Evolutionary conservation across 1,140 invertebrate genomes (phyloP), one percentile per base, ranked within the genome.

Genomic region (Sitophilus oryzae): DNA sequence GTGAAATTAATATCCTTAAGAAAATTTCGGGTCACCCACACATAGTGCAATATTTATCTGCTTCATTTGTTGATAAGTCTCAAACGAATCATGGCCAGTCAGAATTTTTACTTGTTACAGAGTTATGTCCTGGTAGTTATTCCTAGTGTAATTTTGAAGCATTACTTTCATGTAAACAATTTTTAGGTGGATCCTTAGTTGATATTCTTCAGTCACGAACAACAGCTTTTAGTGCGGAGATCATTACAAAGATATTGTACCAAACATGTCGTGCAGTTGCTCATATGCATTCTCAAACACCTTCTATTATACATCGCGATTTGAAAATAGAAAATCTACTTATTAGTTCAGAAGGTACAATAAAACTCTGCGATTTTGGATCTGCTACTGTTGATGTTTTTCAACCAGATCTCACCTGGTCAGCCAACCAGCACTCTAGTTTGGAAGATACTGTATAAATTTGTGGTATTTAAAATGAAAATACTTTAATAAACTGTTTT

Each of bases 281-380:
- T 60, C 91, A 96, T 71, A 91, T 98, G 88, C 96, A 98, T 70
- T 81, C 76, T 42, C 91, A 94, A 73, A 77, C 80, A 40, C 89
- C 92, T 9, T 88, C 93, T 2, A 86, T 98, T 51, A 83, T 90
- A 37, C 95, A 98, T 76, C 77, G 94, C 65, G 96, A 98, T 78
- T 83, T 97, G 58, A 94, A 93, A 73, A 77, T 91, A 72, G 80
- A 83, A 68, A 83, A 83, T 74, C 80, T 85, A 58, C 65, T 80
- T 8, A 78, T 97, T 21, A 85, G 86, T 58, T 71, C 74, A 53
- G 81, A 89, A 66, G 91, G 93, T 57, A 79, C 82, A 59, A 83
- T 99, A 30, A 99, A 99, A 74, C 74, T 99, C 41, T 99, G 97
- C 77, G 97, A 99, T 77, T 99, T 99, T 82, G 97, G 97, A 1